Conservation (phyloP, 2,113 vertebrate genomes). For the Vireo altiloquus region DNA sequence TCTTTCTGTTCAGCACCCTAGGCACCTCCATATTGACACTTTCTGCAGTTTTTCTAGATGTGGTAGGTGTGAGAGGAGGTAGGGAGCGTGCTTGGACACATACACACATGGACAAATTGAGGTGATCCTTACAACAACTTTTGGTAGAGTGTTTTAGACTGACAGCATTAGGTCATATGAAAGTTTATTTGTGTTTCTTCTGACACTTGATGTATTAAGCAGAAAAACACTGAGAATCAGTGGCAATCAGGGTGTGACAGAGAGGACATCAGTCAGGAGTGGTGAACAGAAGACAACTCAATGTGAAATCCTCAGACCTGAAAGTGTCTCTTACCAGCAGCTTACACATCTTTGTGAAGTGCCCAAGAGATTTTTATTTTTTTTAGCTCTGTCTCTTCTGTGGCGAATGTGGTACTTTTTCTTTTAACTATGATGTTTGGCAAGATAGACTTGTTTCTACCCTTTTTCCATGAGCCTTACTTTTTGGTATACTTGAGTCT, state of each 20-base stretch:
- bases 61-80: neutral
- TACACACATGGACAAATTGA: neutral
- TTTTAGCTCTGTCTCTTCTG: neutral
- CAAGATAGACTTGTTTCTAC: neutral
- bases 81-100: neutral
- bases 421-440: neutral
- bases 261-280: neutral
- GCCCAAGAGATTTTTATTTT: neutral
- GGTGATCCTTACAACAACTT: neutral
- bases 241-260: neutral
- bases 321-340: neutral
- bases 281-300: rapidly evolving
- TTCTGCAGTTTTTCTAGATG: neutral
- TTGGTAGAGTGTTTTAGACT: neutral
- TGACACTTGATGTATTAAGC: neutral
- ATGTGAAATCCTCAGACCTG: neutral
- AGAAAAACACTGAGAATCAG: neutral
- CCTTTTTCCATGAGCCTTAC: neutral
- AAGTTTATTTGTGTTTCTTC: neutral
- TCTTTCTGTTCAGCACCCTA: neutral
- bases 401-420: neutral
- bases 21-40: neutral
- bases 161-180: neutral
- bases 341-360: neutral
- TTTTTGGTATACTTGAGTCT: neutral